phyloP scores from a whole-genome alignment of 1,140 invertebrate species.

The Hyphantria cunea region DNA sequence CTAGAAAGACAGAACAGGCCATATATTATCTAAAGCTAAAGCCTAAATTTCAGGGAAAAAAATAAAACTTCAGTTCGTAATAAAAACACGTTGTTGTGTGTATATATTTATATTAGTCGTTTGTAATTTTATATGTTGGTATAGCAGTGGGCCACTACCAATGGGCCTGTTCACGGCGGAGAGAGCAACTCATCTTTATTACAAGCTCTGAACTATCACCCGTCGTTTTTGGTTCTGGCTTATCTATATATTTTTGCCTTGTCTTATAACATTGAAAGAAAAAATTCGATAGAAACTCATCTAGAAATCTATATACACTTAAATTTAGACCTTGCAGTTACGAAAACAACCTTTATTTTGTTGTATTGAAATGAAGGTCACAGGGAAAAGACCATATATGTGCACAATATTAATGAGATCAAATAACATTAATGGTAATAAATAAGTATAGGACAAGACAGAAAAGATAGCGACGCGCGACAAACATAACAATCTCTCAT shows the following conservation, averaged over 20 bases:
- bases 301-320: too few species aligned
- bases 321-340: too few species aligned
- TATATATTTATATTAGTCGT: slow-evolving; percentile 6
- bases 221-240: background rate
- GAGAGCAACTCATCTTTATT: background rate
- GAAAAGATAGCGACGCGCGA: background rate
- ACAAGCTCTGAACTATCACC: background rate
- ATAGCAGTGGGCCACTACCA: background rate
- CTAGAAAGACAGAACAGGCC: too few species aligned
- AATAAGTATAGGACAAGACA: background rate
- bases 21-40: too few species aligned
- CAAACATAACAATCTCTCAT: background rate
- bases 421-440: too few species aligned
- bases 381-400: too few species aligned
- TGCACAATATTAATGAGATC: too few species aligned
- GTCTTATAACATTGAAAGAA: background rate
- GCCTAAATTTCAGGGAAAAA: too few species aligned
- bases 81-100: slow-evolving; percentile 6
- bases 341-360: too few species aligned
- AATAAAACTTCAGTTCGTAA: slow-evolving; percentile 7
- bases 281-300: too few species aligned
- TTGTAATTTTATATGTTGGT: slow-evolving; percentile 2
- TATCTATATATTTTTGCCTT: background rate
- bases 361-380: too few species aligned
- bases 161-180: background rate